phyloP scores from a whole-genome alignment of 1,140 invertebrate genomes.

The Drosophila sproati region DNA sequence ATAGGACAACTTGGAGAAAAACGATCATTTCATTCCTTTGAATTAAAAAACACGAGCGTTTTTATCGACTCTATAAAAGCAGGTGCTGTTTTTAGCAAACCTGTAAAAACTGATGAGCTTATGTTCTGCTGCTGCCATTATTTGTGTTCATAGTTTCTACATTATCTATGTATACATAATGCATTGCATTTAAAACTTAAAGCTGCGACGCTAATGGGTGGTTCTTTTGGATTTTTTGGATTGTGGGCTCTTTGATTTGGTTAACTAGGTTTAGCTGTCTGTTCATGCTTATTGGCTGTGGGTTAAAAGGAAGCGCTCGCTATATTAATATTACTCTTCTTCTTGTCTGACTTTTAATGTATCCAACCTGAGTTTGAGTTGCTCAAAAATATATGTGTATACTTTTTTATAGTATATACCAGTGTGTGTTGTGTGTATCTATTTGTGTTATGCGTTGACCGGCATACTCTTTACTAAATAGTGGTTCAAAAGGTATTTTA shows the following conservation, averaged over 20 bases:
- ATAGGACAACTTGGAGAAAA: constrained; percentile 5
- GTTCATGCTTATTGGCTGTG: constrained; percentile 67
- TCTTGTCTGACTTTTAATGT: constrained; percentile 81
- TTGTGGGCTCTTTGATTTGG: constrained; percentile 64
- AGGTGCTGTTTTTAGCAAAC: constrained; percentile 25
- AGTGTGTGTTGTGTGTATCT: constrained; percentile 30
- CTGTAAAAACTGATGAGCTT: constrained; percentile 40
- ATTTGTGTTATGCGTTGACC: constrained; percentile 31
- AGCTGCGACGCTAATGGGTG: constrained; percentile 60
- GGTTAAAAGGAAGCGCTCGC: constrained; percentile 81
- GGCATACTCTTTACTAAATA: constrained; percentile 37
- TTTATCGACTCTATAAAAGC: constrained; percentile 40
- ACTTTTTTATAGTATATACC: constrained; percentile 33
- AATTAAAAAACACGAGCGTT: constrained; percentile 24
- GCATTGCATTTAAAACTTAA: constrained; percentile 48
- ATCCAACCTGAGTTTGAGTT: constrained; percentile 83
- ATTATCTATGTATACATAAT: constrained; percentile 34
- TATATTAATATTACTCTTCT: constrained; percentile 78
- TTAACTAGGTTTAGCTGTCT: constrained; percentile 62
- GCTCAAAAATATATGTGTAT: constrained; percentile 80
- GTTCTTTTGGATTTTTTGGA: constrained; percentile 47
- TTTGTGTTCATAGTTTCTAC: constrained; percentile 29
- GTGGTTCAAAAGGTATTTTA: constrained; percentile 37
- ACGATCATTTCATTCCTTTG: not conserved
- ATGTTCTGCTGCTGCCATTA: constrained; percentile 4